These are phyloP conservation scores for Pterostichus madidus DNA, from an alignment of 2,888 invertebrate genomes.

Conservation along the genomic window DNA sequence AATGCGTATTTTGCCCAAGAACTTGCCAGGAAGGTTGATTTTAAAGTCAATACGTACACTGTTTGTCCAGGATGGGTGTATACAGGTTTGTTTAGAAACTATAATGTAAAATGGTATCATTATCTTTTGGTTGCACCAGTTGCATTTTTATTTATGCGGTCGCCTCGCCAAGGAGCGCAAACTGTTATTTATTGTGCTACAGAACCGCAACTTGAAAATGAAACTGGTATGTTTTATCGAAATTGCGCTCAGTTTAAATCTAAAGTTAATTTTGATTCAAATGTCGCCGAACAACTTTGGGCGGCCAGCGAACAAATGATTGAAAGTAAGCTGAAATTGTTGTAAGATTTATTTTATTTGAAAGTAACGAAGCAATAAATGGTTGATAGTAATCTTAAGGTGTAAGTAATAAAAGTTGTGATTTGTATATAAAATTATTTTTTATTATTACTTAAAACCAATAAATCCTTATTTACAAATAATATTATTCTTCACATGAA, in stretches of 20 bases:
- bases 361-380: too few species aligned
- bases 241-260: slow-evolving; percentile 85
- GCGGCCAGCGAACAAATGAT: slow-evolving; percentile 71
- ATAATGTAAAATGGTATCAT: slow-evolving; percentile 85
- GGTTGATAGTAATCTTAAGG: too few species aligned
- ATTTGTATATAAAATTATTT: slow-evolving; percentile 63
- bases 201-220: slow-evolving; percentile 80
- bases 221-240: slow-evolving; percentile 87
- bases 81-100: slow-evolving; percentile 86
- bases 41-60: slow-evolving; percentile 83
- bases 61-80: slow-evolving; percentile 90
- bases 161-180: slow-evolving; percentile 89
- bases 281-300: slow-evolving; percentile 85
- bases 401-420: too few species aligned
- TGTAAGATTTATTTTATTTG: not conserved
- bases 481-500: slow-evolving; percentile 58
- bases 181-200: slow-evolving; percentile 89
- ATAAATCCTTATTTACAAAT: slow-evolving; percentile 66
- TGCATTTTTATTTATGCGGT: slow-evolving; percentile 85
- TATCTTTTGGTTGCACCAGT: slow-evolving; percentile 85
- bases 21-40: slow-evolving; percentile 80
- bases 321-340: slow-evolving; percentile 25
- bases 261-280: slow-evolving; percentile 81
- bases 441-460: slow-evolving; percentile 61
- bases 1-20: slow-evolving; percentile 86